A percentile compares a stretch with the other conserved stretches of the same genome.
Evolutionary conservation across 1,140 invertebrate genomes (phyloP).

Genomic region (Scylla paramamosain): DNA sequence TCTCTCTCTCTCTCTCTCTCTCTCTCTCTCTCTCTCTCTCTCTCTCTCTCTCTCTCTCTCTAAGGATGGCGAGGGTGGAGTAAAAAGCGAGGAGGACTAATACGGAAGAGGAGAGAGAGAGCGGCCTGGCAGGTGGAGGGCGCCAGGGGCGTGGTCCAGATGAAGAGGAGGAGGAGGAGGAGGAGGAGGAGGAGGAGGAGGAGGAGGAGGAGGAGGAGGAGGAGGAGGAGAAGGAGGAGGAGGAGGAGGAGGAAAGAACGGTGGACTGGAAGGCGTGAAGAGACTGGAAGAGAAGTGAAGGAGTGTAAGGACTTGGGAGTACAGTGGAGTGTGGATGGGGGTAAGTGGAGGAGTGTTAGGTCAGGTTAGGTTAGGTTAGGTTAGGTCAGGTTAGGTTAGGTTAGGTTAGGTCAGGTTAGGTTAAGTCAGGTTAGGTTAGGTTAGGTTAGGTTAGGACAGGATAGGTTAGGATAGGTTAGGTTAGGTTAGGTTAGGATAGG

Average conservation of each 20-base stretch:
- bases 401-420: too few species aligned
- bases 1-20: background rate
- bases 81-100: background rate
- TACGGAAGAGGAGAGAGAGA: background rate
- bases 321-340: too few species aligned
- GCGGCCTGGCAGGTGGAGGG: background rate
- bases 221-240: background rate
- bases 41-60: background rate
- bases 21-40: background rate
- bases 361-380: too few species aligned
- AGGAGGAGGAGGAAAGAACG: background rate
- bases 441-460: too few species aligned
- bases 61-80: background rate
- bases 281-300: background rate
- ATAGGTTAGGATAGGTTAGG: too few species aligned
- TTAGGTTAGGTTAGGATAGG: too few species aligned
- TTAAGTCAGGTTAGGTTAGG: too few species aligned
- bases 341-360: too few species aligned
- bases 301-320: too few species aligned
- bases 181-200: background rate
- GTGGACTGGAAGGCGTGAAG: background rate
- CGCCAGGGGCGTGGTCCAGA: background rate
- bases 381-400: too few species aligned
- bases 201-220: background rate
- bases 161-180: too few species aligned